Conservation (phyloP, 2,113 vertebrate genomes). For the Dicaeum eximium region DNA sequence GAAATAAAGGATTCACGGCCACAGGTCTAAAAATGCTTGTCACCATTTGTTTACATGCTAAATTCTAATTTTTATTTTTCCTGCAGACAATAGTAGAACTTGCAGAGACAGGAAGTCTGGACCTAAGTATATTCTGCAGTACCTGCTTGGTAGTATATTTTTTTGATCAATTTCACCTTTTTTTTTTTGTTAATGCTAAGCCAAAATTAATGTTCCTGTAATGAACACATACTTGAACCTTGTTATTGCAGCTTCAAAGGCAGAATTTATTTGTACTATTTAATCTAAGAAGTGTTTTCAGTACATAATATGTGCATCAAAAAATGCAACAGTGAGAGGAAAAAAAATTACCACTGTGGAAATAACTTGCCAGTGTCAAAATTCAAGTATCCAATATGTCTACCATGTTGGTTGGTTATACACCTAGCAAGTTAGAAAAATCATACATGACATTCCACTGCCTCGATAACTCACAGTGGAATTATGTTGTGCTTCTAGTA, state of each 20-base stretch:
- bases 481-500: neutral
- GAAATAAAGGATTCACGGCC: neutral
- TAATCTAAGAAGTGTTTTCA: neutral
- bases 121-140: conserved; percentile 99
- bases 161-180: neutral
- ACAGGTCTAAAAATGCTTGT: neutral
- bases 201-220: neutral
- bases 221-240: neutral
- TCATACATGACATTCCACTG: neutral
- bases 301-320: neutral
- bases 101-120: conserved; percentile 95
- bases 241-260: neutral
- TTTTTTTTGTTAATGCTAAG: neutral
- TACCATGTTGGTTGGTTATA: neutral
- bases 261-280: neutral
- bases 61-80: neutral
- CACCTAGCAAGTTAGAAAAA: neutral
- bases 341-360: neutral
- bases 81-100: conserved; percentile 95
- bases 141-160: conserved; percentile 90
- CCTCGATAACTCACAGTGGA: neutral
- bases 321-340: neutral
- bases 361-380: neutral
- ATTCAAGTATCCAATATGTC: neutral
- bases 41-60: neutral